Base-by-base conservation (phyloP, 1,140 invertebrate species). In the Drosophila ohnishii region DNA sequence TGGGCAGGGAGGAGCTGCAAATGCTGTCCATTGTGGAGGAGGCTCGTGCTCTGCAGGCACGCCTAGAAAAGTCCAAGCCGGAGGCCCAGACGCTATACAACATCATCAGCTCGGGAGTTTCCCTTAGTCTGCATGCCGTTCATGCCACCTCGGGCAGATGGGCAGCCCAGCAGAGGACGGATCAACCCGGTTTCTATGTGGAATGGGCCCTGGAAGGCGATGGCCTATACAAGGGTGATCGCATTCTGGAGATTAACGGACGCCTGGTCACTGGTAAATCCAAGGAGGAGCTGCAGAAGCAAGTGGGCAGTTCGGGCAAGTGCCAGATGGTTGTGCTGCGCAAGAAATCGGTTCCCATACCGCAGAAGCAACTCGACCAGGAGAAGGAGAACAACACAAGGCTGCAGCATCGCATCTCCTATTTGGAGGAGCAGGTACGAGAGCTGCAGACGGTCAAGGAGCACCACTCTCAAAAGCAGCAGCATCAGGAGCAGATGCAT, bases 1-100 rank as follows among this genome's bases (percentile, higher is more conserved):
- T 97, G 37, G 97, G 97, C 0, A 93, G 96, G 19, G 97, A 98
- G 90, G 97, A 98, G 92, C 92, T 97, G 50, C 96, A 97, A 91
- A 92, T 97, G 81, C 92, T 97, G 60, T 96, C 96, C 25, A 92
- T 97, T 64, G 93, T 96, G 64, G 96, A 97, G 92, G 96, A 98
- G 90, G 95, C 94, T 47, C 93, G 96, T 58, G 94, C 95, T n/a
- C 92, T 97, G 22, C 95, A 96, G 83, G 92, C 95, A 8, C 95
- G 95, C 56, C 92, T 97, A 30, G 96, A 97, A 32, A 92, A 94
- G 48, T 91, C 90, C n/a, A 90, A 90, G 62, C 78, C 90, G 0
- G 88, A 91, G 65, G 75, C 80, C 2, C 87, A 90, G 45, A 89
- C 90, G 1, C 62, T 92, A 0, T 91, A 89, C 66, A 90, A 89